Evolutionary conservation across 2,888 invertebrate genomes (phyloP).

Genomic region (Trichogramma dendrolimi): DNA sequence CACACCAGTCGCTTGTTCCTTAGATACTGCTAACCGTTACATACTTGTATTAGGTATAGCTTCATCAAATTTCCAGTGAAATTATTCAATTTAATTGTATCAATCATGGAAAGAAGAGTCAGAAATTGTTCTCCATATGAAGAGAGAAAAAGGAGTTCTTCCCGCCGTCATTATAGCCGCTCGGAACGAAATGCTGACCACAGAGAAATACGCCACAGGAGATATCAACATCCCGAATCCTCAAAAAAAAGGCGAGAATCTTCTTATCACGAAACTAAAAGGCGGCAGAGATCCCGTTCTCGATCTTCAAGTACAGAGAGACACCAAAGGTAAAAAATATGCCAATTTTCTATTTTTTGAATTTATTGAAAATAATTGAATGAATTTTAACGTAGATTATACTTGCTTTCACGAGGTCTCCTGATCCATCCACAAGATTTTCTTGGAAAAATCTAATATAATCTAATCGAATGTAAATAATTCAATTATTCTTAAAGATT

Average conservation of each 20-base stretch:
- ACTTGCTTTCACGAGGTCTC: neutral
- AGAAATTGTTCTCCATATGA: too few species aligned
- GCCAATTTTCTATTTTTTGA: neutral
- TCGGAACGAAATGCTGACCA: constrained; percentile 35
- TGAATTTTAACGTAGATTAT: neutral
- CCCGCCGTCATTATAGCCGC: constrained; percentile 51
- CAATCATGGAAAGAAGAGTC: too few species aligned
- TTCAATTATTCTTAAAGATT: neutral
- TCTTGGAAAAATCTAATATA: neutral
- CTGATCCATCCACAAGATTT: neutral
- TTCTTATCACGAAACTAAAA: constrained; percentile 52
- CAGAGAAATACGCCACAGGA: constrained; percentile 37
- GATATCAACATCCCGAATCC: constrained; percentile 31
- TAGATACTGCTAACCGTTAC: too few species aligned
- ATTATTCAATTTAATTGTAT: too few species aligned
- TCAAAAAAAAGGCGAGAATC: constrained; percentile 44
- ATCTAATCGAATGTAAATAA: neutral
- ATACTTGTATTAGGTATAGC: too few species aligned
- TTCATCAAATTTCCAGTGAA: too few species aligned
- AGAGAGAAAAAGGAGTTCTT: constrained; percentile 16
- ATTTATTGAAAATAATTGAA: neutral
- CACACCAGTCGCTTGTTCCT: too few species aligned
- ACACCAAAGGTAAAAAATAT: constrained; percentile 57
- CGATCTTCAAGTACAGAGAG: constrained; percentile 55
- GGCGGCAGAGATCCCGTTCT: constrained; percentile 62